Evolutionary conservation across 1,140 invertebrate species (phyloP), one percentile per base, ranked within the genome.

Genomic region (Goniozus legneri): DNA sequence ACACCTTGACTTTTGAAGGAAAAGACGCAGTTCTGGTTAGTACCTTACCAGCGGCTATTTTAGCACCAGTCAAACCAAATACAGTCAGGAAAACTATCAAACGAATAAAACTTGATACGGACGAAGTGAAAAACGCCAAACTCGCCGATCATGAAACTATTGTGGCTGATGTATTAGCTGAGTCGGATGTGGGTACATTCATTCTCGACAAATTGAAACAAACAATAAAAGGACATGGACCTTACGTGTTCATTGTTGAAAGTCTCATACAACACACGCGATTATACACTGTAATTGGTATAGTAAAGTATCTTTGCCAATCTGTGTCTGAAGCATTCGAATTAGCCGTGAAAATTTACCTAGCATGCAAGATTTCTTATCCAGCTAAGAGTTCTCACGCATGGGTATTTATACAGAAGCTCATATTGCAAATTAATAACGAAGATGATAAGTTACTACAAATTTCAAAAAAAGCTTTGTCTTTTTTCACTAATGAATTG

Each of bases 121-220:
- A 44, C 3, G 32, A 44, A 34, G 33, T 14, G 12, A 44, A 44
- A 36, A 8, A 44, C 13, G n/a, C 10, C 2, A 35, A 21, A 21
- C 43, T 44, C 3, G 33, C 22, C 15, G 43, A 36, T 21, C 32
- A 15, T 24, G 43, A 44, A n/a, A 44, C 43, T 2, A 35, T 35
- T n/a, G 18, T 44, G 8, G 27, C 43, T 8, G 35, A 3, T 34
- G 12, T 44, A 36, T 20, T 33, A 6, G 43, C 35, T 42, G 24
- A 42, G 3, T 10, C 8, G 16, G 13, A 42, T 12, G 8, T 42
- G 19, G 22, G 32, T 42, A 16, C 40, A 3, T 42, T 42, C 40
- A 20, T 42, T 1, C 2, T 21, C 15, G 8, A 18, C 3, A 42
- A 42, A 42, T 31, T 42, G 3, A 2, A 42, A 27, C 2, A 32